Evolutionary conservation across 35 echinoderm and acorn worm species (phyloP).

Genomic region (Eucidaris tribuloides): DNA sequence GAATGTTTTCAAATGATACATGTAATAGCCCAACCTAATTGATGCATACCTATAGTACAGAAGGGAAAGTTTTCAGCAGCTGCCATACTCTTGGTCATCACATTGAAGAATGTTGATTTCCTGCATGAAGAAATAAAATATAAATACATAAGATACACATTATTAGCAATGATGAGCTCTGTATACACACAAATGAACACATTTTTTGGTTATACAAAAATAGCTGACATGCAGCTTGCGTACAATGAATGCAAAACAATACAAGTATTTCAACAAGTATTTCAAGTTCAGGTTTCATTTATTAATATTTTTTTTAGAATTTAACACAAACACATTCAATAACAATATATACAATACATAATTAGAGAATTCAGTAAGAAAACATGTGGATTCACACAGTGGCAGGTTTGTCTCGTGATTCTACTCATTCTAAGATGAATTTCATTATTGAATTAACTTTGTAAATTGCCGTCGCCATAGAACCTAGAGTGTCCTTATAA

Average conservation of each 20-base stretch:
- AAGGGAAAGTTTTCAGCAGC: conserved; percentile 97
- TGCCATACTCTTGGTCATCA: conserved; percentile 91
- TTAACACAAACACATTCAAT: too few species aligned
- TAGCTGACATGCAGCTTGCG: neutral
- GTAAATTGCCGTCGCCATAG: too few species aligned
- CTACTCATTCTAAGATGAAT: too few species aligned
- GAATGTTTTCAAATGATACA: neutral
- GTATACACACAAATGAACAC: neutral
- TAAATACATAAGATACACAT: neutral
- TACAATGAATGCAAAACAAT: neutral
- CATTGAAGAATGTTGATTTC: conserved; percentile 99
- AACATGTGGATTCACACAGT: too few species aligned
- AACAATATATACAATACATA: too few species aligned
- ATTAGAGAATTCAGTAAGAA: too few species aligned
- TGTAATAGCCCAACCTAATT: neutral
- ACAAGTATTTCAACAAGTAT: too few species aligned
- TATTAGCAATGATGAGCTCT: neutral
- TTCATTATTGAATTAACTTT: too few species aligned
- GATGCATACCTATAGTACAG: conserved; percentile 96
- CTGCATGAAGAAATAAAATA: conserved; percentile 47
- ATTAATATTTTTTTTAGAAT: neutral
- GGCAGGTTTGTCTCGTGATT: too few species aligned
- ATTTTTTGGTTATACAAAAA: neutral
- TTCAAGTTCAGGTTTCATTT: too few species aligned
- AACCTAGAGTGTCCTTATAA: too few species aligned